Conservation (phyloP, 1,140 invertebrate genomes). For the Drosophila melanica region DNA sequence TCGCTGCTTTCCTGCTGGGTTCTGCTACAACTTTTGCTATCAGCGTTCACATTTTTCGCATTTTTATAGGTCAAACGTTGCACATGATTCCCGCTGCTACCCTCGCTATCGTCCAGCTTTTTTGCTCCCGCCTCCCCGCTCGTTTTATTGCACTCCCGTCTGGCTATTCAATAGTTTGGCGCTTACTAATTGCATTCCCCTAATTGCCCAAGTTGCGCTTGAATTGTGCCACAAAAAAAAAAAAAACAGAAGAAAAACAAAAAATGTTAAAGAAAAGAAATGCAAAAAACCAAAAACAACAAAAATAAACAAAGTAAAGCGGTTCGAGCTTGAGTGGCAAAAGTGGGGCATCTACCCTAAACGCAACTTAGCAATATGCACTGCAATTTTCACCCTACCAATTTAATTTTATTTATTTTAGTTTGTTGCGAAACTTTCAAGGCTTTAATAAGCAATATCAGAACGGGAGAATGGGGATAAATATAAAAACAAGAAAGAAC, state of each 20-base stretch:
- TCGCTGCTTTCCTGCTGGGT: conserved; percentile 5
- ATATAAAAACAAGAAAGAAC: no score
- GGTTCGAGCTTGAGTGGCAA: no score
- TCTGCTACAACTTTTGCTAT: conserved; percentile 11
- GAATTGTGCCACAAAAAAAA: conserved; percentile 69
- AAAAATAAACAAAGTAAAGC: background rate
- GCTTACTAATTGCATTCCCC: conserved; percentile 75
- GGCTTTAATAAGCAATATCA: no score
- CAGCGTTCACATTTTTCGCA: conserved; percentile 33
- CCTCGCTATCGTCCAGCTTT: no score
- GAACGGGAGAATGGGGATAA: no score
- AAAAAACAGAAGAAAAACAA: background rate
- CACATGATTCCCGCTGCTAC: conserved; percentile 14
- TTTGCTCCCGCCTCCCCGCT: background rate
- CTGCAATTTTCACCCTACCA: no score
- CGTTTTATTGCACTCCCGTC: conserved; percentile 15
- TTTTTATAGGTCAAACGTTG: conserved; percentile 57
- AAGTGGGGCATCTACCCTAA: no score
- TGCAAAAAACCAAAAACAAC: background rate
- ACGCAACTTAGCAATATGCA: no score
- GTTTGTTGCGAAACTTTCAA: no score
- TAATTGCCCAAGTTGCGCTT: conserved; percentile 71
- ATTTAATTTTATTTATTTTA: no score
- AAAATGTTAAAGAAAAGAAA: conserved; percentile 22
- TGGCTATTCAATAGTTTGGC: conserved; percentile 72